phyloP scores from a whole-genome alignment of 2,113 vertebrate species.

The Fulica atra region DNA sequence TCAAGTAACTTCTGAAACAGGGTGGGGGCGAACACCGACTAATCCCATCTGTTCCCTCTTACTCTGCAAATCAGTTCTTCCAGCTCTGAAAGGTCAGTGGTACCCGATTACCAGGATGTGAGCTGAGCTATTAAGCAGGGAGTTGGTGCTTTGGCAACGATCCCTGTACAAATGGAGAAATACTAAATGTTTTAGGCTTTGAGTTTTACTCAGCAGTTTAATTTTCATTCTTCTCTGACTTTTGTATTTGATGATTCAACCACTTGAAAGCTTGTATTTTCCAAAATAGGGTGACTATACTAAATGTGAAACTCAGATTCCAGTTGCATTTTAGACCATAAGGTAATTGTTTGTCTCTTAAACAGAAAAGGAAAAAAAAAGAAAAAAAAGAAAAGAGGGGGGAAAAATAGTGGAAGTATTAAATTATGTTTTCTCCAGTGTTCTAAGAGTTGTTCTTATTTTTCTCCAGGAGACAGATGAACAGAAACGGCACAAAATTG shows the following conservation, averaged over 20 bases:
- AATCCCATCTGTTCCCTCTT: conserved; percentile 52
- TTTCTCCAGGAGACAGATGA: conserved; percentile 90
- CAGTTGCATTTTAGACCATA: background rate
- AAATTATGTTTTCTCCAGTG: background rate
- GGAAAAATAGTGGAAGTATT: background rate
- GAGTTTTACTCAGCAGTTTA: background rate
- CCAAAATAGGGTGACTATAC: background rate
- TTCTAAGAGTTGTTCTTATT: background rate
- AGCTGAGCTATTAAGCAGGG: background rate
- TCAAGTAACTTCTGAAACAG: background rate
- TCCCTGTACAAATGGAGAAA: background rate
- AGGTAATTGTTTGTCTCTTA: background rate
- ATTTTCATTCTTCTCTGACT: background rate
- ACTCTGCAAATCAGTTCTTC: background rate
- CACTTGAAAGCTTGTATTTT: background rate
- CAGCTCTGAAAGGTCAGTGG: conserved; percentile 28
- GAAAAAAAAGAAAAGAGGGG: too few relatives aligned
- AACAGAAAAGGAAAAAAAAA: too few relatives aligned
- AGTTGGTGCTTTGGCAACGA: conserved; percentile 10
- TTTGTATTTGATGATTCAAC: background rate
- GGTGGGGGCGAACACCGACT: background rate
- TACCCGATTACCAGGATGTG: background rate
- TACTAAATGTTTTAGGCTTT: background rate
- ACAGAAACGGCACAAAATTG: conserved; percentile 95
- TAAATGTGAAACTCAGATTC: background rate